phyloP scores from a whole-genome alignment of 2,888 invertebrate genomes.

The Epinotia ramella region DNA sequence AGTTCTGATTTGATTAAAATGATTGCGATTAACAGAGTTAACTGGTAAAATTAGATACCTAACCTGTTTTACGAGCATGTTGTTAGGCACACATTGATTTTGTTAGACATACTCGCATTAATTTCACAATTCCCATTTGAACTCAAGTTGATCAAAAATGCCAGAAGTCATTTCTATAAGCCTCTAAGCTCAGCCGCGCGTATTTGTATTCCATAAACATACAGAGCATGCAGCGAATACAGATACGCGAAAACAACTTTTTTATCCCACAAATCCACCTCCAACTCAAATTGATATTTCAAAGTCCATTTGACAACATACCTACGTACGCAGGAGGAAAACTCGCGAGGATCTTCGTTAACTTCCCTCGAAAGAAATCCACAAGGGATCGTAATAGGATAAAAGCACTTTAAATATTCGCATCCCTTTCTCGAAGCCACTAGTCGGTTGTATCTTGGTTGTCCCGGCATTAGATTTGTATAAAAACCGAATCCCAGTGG shows the following conservation, averaged over 20 bases:
- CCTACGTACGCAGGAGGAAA: constrained; percentile 15
- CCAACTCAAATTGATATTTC: constrained; percentile 33
- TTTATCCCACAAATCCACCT: constrained; percentile 39
- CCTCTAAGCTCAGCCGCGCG: background rate
- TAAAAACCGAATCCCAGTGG: background rate
- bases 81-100: background rate
- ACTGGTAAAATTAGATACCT: too few relatives aligned
- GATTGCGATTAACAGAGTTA: background rate
- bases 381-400: constrained; percentile 54
- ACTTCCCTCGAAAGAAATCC: constrained; percentile 52
- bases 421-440: constrained; percentile 39
- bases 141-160: background rate
- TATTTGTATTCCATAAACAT: constrained; percentile 28
- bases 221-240: constrained; percentile 15
- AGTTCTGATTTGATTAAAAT: background rate
- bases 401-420: constrained; percentile 49
- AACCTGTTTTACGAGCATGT: background rate
- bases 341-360: constrained; percentile 44
- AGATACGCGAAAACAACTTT: constrained; percentile 23
- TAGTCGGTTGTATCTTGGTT: constrained; percentile 13
- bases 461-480: constrained; percentile 1
- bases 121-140: too few relatives aligned
- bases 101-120: too few relatives aligned
- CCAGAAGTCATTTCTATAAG: background rate
- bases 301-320: constrained; percentile 38